A percentile compares a stretch with the other conserved stretches of the same genome.
These are phyloP conservation scores for Grantiella picta DNA, from an alignment of 2,113 vertebrate species.

Conservation along the genomic window DNA sequence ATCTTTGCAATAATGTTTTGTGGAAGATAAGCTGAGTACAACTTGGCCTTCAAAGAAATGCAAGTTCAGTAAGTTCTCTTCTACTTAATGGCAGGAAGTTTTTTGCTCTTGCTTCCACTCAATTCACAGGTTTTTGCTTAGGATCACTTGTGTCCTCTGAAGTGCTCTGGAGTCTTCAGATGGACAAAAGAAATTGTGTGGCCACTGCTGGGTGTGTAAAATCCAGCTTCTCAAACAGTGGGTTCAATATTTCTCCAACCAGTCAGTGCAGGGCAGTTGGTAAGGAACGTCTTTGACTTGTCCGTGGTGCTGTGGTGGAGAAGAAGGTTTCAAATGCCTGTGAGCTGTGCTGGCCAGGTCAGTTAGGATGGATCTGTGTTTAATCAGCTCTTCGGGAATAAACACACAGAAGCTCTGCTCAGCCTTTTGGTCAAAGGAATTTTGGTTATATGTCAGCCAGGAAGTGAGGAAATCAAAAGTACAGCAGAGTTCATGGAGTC, in stretches of 20 bases:
- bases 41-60: background rate
- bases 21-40: background rate
- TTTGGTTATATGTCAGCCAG: conserved; percentile 29
- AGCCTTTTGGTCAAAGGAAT: conserved; percentile 10
- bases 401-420: conserved; percentile 41
- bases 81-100: background rate
- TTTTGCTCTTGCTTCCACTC: background rate
- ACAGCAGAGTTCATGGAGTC: conserved; percentile 41
- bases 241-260: background rate
- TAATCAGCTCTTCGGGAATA: background rate
- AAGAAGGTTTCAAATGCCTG: background rate
- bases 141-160: background rate
- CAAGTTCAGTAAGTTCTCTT: background rate
- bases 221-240: no score
- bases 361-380: background rate
- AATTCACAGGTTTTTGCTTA: background rate
- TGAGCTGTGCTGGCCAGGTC: background rate
- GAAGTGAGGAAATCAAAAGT: conserved; percentile 50
- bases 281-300: background rate
- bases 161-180: background rate
- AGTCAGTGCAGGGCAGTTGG: background rate
- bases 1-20: background rate
- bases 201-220: background rate
- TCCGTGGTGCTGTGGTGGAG: background rate
- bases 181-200: background rate